Evolutionary conservation across 2,888 invertebrate species (phyloP), one percentile per base, ranked within the genome.

Genomic region (Sericinus montela): DNA sequence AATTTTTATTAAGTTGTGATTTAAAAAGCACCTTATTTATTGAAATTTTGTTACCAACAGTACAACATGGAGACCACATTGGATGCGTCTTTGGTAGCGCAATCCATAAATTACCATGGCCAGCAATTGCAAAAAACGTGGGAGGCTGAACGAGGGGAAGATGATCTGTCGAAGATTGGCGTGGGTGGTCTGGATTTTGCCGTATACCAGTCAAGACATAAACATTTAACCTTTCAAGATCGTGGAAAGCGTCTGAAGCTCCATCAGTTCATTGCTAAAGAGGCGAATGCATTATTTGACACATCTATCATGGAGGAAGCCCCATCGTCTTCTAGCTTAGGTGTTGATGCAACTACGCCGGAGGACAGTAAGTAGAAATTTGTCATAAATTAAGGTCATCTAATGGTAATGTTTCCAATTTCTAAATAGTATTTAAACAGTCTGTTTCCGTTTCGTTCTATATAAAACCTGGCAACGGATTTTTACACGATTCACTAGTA

Each of bases 121-220:
- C 95, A 95, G 67, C 95, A 95, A 67, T 86, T 96, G 59, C 95
- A 95, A 82, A 96, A 96, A 85, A 92, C 95, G 63, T 96, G 96
- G 95, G 96, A 96, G 73, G 92, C 93, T 23, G 96, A 96, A 72
- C 91, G 94, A 65, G 95, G 95, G 51, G 94, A 94, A 66, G 93
- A 92, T 45, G 95, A 95, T 72, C 82, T 96, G 52, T 65, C 90
- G 16, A 92, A 92, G 71, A 79, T 92, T 55, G 91, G 91, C 48
- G 85, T 91, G 36, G 85, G 87, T 34, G 69, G 80, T 36, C 85
- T 94, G 56, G 94, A 93, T 77, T 96, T 93, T 72, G 92, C 93
- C 40, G 91, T 94, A 42, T 95, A 95, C 75, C 93, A 93, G 66
- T 92, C 94, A 54, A 90, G 96, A 19, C 95, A 95, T 68, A 95